Evolutionary conservation across 1,140 invertebrate genomes (phyloP), one percentile per base, ranked within the genome.

Genomic region (Glomeris maerens): DNA sequence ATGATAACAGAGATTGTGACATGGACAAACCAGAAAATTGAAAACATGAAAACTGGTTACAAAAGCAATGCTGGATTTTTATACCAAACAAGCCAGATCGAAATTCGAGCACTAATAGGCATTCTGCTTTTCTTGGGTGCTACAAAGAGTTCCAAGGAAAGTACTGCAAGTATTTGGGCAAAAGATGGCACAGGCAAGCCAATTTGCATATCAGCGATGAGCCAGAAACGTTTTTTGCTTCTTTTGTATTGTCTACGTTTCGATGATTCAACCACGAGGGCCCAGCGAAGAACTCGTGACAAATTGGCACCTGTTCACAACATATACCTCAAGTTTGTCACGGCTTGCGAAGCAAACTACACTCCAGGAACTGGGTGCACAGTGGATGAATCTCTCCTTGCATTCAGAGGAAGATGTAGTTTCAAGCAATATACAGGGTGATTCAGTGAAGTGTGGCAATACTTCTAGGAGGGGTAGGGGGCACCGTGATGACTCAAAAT

Each of bases 351-450:
- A 36, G 31, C 31, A 36, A 36, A 36, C 31, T 36, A 36, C 31
- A 36, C 31, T 36, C 31, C 31, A 36, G 31, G 31, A 36, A 36
- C 31, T n/a, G n/a, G 31, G n/a, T 36, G 31, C n/a, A 36, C 31
- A 36, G 31, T 36, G 31, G 31, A 36, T 36, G 31, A 36, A 36
- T 36, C 31, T 36, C 31, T 36, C 31, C 31, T 36, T 36, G 31
- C 10, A 36, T 36, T 36, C 31, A 36, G 31, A 36, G 31, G 31
- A 36, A 36, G 31, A 10, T 36, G 10, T 36, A 36, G 31, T 36
- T 36, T 36, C 31, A 36, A 36, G 31, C 31, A 36, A 36, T 36
- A 36, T 36, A n/a, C n/a, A n/a, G n/a, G n/a, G n/a, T n/a, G n/a
- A n/a, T n/a, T n/a, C n/a, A n/a, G n/a, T n/a, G n/a, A n/a, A n/a